Evolutionary conservation across 2,797 vertebrate species (phyloP), one percentile per base, ranked within the genome.

Genomic region (Hypotaenidia philippensis): DNA sequence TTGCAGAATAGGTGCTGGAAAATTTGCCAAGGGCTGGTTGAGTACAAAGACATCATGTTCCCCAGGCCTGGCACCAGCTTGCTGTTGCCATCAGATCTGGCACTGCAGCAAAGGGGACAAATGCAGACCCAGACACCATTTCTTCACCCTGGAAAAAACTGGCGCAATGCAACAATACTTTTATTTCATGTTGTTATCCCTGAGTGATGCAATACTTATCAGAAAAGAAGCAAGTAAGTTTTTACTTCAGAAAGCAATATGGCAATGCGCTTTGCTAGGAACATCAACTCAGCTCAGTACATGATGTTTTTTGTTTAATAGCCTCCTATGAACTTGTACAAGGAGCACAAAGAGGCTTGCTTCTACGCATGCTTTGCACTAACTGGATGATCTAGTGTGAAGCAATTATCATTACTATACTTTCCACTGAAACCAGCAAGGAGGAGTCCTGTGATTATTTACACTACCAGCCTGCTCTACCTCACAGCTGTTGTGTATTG

Each of bases 31-130:
- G 53, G 40, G 45, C 15, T 38, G 44, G 22, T 22, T 81, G 38
- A 71, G 10, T 5, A 15, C 61, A 76, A 36, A 77, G 49, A 40
- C 8, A 29, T 10, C 6, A 1, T 1, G 1, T 59, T 36, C 45
- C 16, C 34, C 40, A 31, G 16, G 44, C 11, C 64, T 53, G 31
- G 57, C 20, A 56, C 6, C 11, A 41, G 36, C 1, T 3, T 25
- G 36, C 38, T 63, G 36, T 47, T 85, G 68, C 60, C 79, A 68
- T n/a, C 16, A 78, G 29, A 41, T 40, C 44, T 77, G 4, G 3
- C 0, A 0, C 49, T 50, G 38, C 41, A 22, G 16, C 1, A 12
- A 60, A 70, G 15, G 8, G 41, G 31, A 72, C 27, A 72, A n/a
- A 49, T 25, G 57, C 44, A 86, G 36, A 68, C 20, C 9, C 41